Base-by-base conservation (phyloP, 2,113 vertebrate genomes). In the Percina caprodes region DNA sequence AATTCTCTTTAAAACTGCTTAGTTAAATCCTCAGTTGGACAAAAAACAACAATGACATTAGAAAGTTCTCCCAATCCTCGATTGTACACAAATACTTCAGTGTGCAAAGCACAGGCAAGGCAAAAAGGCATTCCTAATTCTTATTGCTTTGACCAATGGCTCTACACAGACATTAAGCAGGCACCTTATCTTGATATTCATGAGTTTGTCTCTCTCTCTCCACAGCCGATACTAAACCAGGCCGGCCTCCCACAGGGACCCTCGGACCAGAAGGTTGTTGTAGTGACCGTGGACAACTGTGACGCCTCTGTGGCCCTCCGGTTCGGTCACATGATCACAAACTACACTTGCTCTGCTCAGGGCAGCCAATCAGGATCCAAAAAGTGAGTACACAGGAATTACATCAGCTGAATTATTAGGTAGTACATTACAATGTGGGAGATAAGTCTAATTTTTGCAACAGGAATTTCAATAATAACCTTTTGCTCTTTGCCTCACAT, bases 281-380 rank as follows among this genome's bases (percentile, higher is more conserved):
- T 97, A 58, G 96, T 99, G 92, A 96, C 96, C 0, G 95, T 99
- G 90, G 98, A 99, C 21, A 94, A 97, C 93, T 99, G 98, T 30
- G 97, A 99, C 89, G 92, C 95, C 0, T 95, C 95, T 0, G 93
- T 99, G 91, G 97, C 98, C 8, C 93, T 99, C 83, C 95, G 95
- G 70, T 99, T 98, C 0, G 96, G 97, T 62, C 89, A 92, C n/a
- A 11, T 91, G 81, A 94, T 98, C 5, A 95, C 96, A 77, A 98
- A 97, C 92, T 99, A 98, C 91, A 96, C 96, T 33, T 99, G 98
- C 7, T 96, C 97, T 0, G 97, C 97, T 11, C 97, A 97, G 92
- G 97, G 97, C 61, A 97, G 95, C 89, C 97, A 99, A 79, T 95
- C 96, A 0, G 98, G 98, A 92, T 97, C 96, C 87, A 99, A 99